Evolutionary conservation across 2,888 invertebrate genomes (phyloP), one percentile per base, ranked within the genome.

Genomic region (Abrostola tripartita): DNA sequence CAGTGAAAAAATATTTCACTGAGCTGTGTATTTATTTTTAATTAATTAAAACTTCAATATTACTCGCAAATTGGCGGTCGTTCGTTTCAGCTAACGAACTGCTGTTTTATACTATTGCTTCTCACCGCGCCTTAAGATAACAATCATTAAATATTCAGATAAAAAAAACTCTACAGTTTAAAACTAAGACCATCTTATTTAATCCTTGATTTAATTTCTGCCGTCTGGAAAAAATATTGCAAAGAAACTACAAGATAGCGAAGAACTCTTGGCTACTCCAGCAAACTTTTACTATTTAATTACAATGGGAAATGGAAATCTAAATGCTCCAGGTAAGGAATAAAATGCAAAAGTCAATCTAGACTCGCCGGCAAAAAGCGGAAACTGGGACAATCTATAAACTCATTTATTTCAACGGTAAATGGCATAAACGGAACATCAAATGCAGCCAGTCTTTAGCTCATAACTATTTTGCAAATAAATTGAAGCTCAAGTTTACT

Each of bases 221-320:
- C 58, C 72, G 56, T 60, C 62, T 66, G 68, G 63, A 72, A 81
- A 81, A 83, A 83, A 81, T 74, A 74, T 68, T 51, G 74, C 51
- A 49, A 71, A 69, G 65, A 61, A 79, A 78, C 71, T 78, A 71
- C 65, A 68, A 85, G 77, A 78, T 72, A 78, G 73, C 67, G 65
- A 61, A 74, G 72, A 68, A 71, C 73, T 77, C 73, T 69, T 65
- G 70, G 78, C 81, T 79, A 74, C 81, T 83, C 77, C 79, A 84
- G 85, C 81, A 84, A 88, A 89, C 84, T 87, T 84, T 76, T 84
- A 82, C 84, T 87, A 89, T 89, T 89, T 88, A 91, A 89, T 91
- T 89, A 89, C 85, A 84, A 87, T 79, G 76, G 87, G 88, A 92
- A 91, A 92, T 91, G 81, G 85, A 88, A 90, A 86, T 85, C 82